Evolutionary conservation across 2,888 invertebrate species (phyloP), one percentile per base, ranked within the genome.

Genomic region (Drosophila greeni): DNA sequence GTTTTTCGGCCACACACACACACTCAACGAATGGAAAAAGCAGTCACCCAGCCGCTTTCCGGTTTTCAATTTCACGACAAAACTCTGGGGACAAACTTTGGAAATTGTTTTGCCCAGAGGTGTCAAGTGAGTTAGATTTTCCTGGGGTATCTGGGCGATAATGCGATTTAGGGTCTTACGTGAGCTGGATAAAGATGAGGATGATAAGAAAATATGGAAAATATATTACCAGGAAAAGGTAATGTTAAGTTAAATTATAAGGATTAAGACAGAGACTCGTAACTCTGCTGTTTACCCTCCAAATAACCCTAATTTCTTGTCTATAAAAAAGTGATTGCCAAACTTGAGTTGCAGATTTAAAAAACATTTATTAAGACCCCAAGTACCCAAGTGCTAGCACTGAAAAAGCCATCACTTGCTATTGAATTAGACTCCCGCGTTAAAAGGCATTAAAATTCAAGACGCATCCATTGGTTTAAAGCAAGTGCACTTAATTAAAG

Each of bases 1-100:
- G 49, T 43, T 62, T 58, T 56, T 14, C 49, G 62, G 36, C 61
- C 40, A 42, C 7, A 39, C 39, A 12, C 39, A 16, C 33, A 33
- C 33, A 33, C 33, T 14, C 29, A n/a, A n/a, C 34, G 42, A 61
- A 61, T 24, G 49, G 42, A 48, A 66, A 66, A 55, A 43, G 40
- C 31, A 56, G 47, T 54, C 66, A 42, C 65, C 54, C 18, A 29
- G n/a, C 23, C 8, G 36, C 34, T 36, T 62, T 62, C 61, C 62
- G 61, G 62, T 36, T 62, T 62, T 49, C 61, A 62, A 49, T 62
- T 62, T 62, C 59, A 58, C 59, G 59, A 29, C 34, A 53, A 53
- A 56, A 39, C 53, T 52, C 56, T 23, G 56, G 53, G 53, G 56
- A 53, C 55, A 52, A 53, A 53, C 20, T 56, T 56, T 56, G 37